Conservation (phyloP, 2,888 invertebrate genomes). For the Lithophane ornitopus region DNA sequence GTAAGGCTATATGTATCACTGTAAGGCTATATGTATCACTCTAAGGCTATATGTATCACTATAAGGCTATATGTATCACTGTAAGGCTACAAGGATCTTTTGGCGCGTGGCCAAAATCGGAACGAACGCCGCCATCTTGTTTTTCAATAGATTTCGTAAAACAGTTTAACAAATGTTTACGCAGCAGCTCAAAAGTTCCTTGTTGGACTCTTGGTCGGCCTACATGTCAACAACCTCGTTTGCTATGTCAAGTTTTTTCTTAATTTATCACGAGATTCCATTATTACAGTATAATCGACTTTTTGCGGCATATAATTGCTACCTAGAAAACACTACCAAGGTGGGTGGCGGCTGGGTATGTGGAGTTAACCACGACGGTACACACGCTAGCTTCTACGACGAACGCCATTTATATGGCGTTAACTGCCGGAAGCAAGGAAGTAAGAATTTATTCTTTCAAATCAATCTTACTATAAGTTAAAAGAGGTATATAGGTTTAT, state of each 20-base stretch:
- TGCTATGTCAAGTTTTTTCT: neutral
- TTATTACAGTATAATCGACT: slow-evolving; percentile 22
- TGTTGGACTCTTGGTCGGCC: too few species aligned
- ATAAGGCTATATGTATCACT: too few species aligned
- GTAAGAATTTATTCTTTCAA: slow-evolving; percentile 22
- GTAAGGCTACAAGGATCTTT: too few species aligned
- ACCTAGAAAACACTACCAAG: neutral
- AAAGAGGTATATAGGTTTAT: too few species aligned
- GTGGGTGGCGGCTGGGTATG: slow-evolving; percentile 33
- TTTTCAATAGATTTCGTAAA: too few species aligned
- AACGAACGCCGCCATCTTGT: too few species aligned
- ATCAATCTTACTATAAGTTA: neutral
- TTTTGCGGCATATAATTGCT: slow-evolving; percentile 27
- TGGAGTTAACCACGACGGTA: rapidly evolving
- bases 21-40: too few species aligned
- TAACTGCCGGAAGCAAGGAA: slow-evolving; percentile 22
- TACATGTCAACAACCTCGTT: neutral
- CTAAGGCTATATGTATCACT: too few species aligned
- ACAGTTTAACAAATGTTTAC: too few species aligned
- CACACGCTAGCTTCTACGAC: slow-evolving; percentile 4
- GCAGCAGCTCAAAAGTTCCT: too few species aligned
- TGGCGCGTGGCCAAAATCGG: too few species aligned
- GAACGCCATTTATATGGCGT: slow-evolving; percentile 23
- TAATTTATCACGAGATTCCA: neutral
- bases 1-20: too few species aligned